These are phyloP conservation scores for Ammospiza maritima DNA, from an alignment of 2,797 vertebrate species.

Conservation along the genomic window DNA sequence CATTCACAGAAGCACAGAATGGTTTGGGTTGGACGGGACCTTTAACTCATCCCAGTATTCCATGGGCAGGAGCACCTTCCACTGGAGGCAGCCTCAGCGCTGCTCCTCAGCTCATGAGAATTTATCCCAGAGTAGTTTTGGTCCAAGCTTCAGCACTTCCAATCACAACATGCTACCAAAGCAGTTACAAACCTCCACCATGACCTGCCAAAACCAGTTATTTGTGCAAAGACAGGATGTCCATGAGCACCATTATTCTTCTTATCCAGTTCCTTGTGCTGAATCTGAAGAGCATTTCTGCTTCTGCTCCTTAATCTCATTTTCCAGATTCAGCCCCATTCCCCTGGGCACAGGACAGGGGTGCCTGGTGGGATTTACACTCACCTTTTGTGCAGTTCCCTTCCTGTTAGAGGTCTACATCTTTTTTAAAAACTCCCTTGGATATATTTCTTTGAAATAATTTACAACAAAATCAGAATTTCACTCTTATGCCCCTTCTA, in stretches of 20 bases:
- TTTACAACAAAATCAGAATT: background rate
- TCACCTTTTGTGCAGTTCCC: background rate
- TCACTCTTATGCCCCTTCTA: background rate
- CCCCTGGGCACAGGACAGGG: background rate
- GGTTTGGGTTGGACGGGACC: background rate
- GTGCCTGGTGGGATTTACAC: too few species aligned
- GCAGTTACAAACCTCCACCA: background rate
- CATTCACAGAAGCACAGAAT: background rate
- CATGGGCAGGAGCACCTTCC: background rate
- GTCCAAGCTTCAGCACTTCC: background rate
- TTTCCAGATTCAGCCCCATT: background rate
- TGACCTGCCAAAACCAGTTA: background rate
- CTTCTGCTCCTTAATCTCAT: background rate
- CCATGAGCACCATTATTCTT: background rate
- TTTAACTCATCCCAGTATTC: background rate
- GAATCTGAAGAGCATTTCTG: background rate
- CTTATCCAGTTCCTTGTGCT: background rate
- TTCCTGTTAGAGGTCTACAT: background rate
- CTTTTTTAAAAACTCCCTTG: background rate
- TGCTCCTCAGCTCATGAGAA: background rate
- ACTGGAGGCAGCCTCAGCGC: accelerated
- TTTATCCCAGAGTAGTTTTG: background rate
- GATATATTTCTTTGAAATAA: background rate
- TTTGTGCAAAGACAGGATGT: background rate
- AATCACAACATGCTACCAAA: background rate